Percentiles rank a stretch among this genome's conserved stretches.
These are phyloP conservation scores for Prinia subflava DNA, from an alignment of 2,113 vertebrate genomes.

Conservation along the genomic window DNA sequence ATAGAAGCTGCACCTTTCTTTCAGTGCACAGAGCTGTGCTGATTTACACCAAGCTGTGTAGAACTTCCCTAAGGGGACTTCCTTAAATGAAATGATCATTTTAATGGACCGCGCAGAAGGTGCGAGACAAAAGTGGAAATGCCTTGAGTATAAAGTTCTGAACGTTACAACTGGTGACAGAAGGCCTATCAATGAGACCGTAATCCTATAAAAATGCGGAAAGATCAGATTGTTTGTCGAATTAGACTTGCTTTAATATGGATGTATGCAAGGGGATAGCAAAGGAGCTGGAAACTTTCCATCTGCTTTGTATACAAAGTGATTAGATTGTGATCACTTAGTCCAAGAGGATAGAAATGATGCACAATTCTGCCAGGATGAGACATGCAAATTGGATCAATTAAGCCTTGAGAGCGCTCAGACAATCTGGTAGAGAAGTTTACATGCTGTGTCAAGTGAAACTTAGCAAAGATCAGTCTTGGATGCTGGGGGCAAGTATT, in stretches of 20 bases:
- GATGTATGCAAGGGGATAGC: not conserved
- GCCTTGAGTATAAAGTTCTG: constrained; percentile 30
- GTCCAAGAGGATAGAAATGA: constrained; percentile 52
- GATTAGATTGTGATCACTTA: constrained; percentile 56
- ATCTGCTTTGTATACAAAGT: constrained; percentile 60
- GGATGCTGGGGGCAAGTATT: not conserved
- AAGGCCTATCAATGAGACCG: constrained; percentile 51
- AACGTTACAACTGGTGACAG: constrained; percentile 37
- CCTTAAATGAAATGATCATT: constrained; percentile 6
- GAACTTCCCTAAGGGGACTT: not conserved
- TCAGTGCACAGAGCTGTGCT: not conserved
- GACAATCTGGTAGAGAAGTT: constrained; percentile 63
- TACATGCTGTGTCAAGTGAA: constrained; percentile 57
- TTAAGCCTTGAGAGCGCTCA: constrained; percentile 53
- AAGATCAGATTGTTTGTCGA: constrained; percentile 18
- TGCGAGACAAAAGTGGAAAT: constrained; percentile 2
- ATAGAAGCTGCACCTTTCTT: not conserved
- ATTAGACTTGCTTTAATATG: constrained; percentile 39
- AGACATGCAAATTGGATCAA: constrained; percentile 67
- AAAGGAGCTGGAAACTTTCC: constrained; percentile 50
- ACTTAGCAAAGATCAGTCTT: constrained; percentile 45
- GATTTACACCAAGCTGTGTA: not conserved
- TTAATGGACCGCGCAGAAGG: constrained; percentile 24
- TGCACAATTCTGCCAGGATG: constrained; percentile 38
- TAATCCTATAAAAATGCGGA: constrained; percentile 50